A percentile compares a stretch with the other conserved stretches of the same genome.
These are phyloP conservation scores for Callopanchax toddi DNA, from an alignment of 2,113 vertebrate species.

Conservation along the genomic window DNA sequence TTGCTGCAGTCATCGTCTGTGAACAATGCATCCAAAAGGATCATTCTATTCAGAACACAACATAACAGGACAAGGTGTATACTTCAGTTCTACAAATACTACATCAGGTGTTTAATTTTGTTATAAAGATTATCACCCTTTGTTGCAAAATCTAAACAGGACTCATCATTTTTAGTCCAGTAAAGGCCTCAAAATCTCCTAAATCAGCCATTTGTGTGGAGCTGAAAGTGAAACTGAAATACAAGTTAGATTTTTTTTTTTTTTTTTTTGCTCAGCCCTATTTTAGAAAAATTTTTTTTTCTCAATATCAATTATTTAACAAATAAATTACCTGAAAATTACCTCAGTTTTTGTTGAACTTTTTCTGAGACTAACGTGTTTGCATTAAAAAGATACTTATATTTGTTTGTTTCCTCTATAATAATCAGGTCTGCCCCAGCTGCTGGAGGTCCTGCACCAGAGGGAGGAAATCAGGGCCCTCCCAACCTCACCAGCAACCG, in stretches of 20 bases:
- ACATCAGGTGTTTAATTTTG: background rate
- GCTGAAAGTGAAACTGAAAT: too few relatives aligned
- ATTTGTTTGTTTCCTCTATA: background rate
- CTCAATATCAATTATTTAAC: too few relatives aligned
- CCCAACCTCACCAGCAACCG: conserved; percentile 89
- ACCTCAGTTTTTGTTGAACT: too few relatives aligned
- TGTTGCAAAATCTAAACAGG: background rate
- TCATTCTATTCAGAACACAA: conserved; percentile 6
- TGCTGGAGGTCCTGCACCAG: conserved; percentile 79
- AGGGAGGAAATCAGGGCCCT: conserved; percentile 77
- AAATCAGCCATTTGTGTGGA: too few relatives aligned
- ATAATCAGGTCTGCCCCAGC: conserved; percentile 86
- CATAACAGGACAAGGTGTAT: conserved; percentile 19
- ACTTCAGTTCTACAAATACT: conserved; percentile 8
- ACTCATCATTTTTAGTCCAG: too few relatives aligned
- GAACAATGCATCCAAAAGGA: background rate
- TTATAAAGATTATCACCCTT: background rate
- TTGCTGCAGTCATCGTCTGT: conserved; percentile 24
- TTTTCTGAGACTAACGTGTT: too few relatives aligned
- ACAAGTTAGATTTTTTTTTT: too few relatives aligned
- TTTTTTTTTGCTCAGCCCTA: background rate
- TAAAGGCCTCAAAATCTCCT: too few relatives aligned
- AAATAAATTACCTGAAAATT: too few relatives aligned
- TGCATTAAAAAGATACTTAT: background rate
- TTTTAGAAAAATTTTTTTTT: too few relatives aligned